Percentiles rank a stretch among this genome's conserved stretches.
Evolutionary conservation across 2,113 vertebrate genomes (phyloP).

Genomic region (Furnarius figulus): DNA sequence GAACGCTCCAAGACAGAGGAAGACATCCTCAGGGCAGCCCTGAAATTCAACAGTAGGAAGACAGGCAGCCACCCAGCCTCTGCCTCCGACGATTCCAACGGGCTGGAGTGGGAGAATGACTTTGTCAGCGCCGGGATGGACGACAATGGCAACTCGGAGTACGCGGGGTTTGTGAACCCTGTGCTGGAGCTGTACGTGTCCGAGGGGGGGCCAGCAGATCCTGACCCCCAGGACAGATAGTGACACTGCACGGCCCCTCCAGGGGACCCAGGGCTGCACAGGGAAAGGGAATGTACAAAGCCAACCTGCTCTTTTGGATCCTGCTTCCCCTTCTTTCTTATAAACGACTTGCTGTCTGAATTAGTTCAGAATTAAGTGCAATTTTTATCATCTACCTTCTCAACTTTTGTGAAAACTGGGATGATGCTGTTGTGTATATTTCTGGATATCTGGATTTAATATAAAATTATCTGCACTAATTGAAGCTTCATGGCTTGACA

Average conservation of each 20-base stretch:
- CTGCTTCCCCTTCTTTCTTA: background rate
- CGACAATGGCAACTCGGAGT: conserved; percentile 86
- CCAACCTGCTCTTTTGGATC: background rate
- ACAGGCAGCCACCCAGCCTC: conserved; percentile 85
- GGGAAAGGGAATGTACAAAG: conserved; percentile 16
- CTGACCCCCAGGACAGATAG: conserved; percentile 82
- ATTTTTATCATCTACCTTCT: conserved; percentile 77
- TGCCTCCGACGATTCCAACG: conserved; percentile 90
- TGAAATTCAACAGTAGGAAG: conserved; percentile 76
- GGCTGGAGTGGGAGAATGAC: conserved; percentile 97
- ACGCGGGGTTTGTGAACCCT: conserved; percentile 92
- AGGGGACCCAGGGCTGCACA: conserved; percentile 21
- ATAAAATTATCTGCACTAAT: conserved; percentile 59
- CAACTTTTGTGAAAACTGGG: conserved; percentile 53
- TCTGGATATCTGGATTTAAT: conserved; percentile 52
- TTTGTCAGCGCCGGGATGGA: conserved; percentile 90
- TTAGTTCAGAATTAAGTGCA: conserved; percentile 76
- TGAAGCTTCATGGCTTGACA: conserved; percentile 34
- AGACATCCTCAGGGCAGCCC: conserved; percentile 91
- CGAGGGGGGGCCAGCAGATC: conserved; percentile 37
- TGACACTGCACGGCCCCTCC: background rate
- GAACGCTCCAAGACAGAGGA: conserved; percentile 95
- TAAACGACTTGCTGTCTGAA: background rate
- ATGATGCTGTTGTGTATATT: conserved; percentile 53
- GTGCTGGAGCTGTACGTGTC: conserved; percentile 83